These are phyloP conservation scores for Zygogramma bicolorata DNA, from an alignment of 2,888 invertebrate species.

Conservation along the genomic window DNA sequence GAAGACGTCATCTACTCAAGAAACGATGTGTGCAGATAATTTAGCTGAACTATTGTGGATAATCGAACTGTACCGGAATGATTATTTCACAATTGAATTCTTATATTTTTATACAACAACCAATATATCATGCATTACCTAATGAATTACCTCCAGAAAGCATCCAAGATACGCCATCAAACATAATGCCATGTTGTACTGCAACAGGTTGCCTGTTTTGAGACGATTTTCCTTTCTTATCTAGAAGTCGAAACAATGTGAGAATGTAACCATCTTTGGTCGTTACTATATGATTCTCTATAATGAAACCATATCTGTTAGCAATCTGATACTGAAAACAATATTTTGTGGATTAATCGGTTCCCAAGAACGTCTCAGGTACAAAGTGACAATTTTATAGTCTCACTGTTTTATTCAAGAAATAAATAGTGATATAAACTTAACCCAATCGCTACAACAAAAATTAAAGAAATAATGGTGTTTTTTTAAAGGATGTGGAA, in stretches of 20 bases:
- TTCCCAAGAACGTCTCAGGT: no score
- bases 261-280: constrained; percentile 87
- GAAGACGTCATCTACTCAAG: no score
- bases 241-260: constrained; percentile 61
- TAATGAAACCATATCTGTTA: constrained; percentile 72
- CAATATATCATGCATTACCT: constrained; percentile 34
- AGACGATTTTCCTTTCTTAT: constrained; percentile 25
- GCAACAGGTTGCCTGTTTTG: constrained; percentile 42
- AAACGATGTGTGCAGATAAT: no score
- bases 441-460: no score
- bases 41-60: no score
- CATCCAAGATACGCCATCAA: constrained; percentile 47
- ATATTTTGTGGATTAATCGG: not conserved
- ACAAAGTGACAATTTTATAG: no score
- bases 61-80: no score
- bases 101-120: no score
- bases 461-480: no score
- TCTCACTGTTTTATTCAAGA: no score
- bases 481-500: no score
- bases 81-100: not conserved
- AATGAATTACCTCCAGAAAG: constrained; percentile 46
- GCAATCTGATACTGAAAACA: constrained; percentile 52
- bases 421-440: no score
- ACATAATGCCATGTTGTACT: constrained; percentile 50
- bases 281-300: constrained; percentile 75